Conservation (phyloP, 2,888 invertebrate genomes). For the Sarcophaga caerulescens region DNA sequence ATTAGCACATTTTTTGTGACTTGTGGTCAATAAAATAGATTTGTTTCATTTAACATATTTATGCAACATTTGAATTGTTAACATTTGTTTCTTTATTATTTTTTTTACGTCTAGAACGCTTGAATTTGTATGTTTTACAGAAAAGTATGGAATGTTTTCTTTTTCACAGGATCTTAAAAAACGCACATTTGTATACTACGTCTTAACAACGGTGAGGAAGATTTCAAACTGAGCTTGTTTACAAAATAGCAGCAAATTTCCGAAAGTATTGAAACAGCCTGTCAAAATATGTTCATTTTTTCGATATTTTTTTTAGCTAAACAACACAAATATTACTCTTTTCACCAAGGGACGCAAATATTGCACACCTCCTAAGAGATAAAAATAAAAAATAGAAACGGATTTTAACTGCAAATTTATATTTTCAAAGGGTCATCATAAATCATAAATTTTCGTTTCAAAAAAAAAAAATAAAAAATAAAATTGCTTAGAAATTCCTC, state of each 20-base stretch:
- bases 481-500: constrained; percentile 3
- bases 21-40: too few relatives aligned
- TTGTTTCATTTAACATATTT: too few relatives aligned
- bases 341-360: constrained; percentile 52
- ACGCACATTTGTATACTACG: constrained; percentile 66
- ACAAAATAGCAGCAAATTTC: constrained; percentile 75
- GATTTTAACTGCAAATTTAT: constrained; percentile 11
- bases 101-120: too few relatives aligned
- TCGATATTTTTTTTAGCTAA: constrained; percentile 21
- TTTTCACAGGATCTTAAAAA: not conserved
- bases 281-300: constrained; percentile 63
- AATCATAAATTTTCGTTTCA: constrained; percentile 77
- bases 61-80: too few relatives aligned
- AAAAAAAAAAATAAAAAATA: too few relatives aligned
- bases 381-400: constrained; percentile 5
- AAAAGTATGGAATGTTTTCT: too few relatives aligned
- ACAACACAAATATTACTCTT: constrained; percentile 30
- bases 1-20: too few relatives aligned
- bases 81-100: too few relatives aligned
- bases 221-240: constrained; percentile 80
- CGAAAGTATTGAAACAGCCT: constrained; percentile 59
- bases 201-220: constrained; percentile 74
- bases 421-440: constrained; percentile 77
- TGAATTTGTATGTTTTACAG: too few relatives aligned
- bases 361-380: constrained; percentile 55